Base-by-base conservation (phyloP, 2,113 vertebrate genomes). In the Callipepla squamata region DNA sequence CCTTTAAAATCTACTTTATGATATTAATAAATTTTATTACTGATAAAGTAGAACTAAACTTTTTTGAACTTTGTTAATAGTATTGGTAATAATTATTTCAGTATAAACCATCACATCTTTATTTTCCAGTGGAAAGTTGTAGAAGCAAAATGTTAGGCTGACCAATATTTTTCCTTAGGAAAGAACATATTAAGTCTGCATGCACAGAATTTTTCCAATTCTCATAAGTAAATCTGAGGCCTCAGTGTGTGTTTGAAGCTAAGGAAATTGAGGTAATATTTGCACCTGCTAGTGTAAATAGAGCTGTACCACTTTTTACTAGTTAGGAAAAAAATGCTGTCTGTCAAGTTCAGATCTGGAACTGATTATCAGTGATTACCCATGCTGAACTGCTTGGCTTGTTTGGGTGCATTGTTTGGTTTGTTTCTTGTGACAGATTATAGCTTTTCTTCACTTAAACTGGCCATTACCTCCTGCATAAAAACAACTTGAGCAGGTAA, bases 91-190 rank as follows among this genome's bases (percentile, higher is more conserved):
- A 65, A 34, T 34, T 38, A 90, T 34, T 78, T 80, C 42, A 70
- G 68, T 45, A 72, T 80, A n/a, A 95, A 95, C 86, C 90, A 48
- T 70, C 92, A 84, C 40, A 62, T 75, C 36, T 55, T 87, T 76
- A 74, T 87, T 87, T 85, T 45, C 51, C 42, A 51, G 13, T 70
- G 73, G 14, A 76, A 86, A 25, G 23, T 80, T 7, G 1, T 51
- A 62, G 45, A 87, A 67, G 77, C 38, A 80, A 76, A 95, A 69
- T 51, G 6, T 42, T 70, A 47, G 12, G 28, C 32, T 74, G 68
- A 75, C 76, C 86, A 30, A 47, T 70, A 69, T 92, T 92, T 68
- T 91, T 80, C 80, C 30, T 87, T 59, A 62, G 50, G 79, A 23
- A 87, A 62, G n/a, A 66, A 8, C 85, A 81, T 79, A 66, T 92